Conservation (phyloP, 2,888 invertebrate species). For the Girardia tigrina region DNA sequence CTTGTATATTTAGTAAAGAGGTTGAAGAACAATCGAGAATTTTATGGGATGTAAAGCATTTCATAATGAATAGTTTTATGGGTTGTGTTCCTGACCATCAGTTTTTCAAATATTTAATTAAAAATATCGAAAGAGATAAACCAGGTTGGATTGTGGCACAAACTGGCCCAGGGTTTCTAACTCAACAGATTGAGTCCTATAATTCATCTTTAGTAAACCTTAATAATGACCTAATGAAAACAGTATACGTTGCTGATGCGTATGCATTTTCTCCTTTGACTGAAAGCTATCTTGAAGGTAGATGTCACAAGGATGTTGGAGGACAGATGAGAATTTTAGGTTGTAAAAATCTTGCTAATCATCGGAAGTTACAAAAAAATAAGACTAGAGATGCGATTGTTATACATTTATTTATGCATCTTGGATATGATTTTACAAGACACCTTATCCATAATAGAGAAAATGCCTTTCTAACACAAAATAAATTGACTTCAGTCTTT, state of each 20-base stretch:
- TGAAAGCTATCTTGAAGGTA: background rate
- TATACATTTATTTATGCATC: constrained; percentile 25
- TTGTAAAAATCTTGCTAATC: background rate
- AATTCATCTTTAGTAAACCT: background rate
- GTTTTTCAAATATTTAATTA: background rate
- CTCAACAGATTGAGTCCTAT: background rate
- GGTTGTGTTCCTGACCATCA: background rate
- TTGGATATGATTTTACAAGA: background rate
- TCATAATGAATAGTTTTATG: constrained; percentile 15
- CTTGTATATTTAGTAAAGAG: background rate
- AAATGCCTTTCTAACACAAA: background rate
- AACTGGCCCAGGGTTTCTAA: background rate
- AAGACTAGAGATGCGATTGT: constrained; percentile 21
- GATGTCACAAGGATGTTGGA: background rate
- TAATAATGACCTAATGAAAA: background rate
- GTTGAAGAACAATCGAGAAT: background rate
- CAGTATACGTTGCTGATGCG: background rate
- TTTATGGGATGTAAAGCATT: background rate
- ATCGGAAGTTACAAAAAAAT: background rate
- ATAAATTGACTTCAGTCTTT: background rate
- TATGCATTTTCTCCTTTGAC: background rate
- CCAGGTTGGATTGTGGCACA: background rate
- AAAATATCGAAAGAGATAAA: background rate
- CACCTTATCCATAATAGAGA: background rate
- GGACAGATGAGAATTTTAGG: background rate